Base-by-base conservation (phyloP, 2,888 invertebrate genomes). In the Papilio elwesi region DNA sequence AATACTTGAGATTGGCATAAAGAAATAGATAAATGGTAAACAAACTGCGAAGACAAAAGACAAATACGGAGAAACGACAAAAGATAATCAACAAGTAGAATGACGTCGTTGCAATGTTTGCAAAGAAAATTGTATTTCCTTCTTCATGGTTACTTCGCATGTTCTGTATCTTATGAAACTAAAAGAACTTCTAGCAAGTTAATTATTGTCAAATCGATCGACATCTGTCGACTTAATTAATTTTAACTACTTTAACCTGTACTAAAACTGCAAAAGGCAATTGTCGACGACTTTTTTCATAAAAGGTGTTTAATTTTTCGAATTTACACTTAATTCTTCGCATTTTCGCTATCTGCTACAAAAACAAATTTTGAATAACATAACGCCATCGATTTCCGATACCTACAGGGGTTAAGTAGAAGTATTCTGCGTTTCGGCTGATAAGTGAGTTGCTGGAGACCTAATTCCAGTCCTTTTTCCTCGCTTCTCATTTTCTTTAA, bases 111-210 rank as follows among this genome's bases (percentile, higher is more conserved):
- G 8, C 59, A 59, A 9, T 43, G n/a, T 43, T 15, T 59, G 59
- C 38, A 59, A 59, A 59, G 59, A 59, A 59, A 59, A 59, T 43
- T 59, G 43, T 59, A 43, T 59, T 59, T 59, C 36, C 57, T 59
- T 43, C 4, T 43, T 43, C 10, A n/a, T 15, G 4, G 43, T 43
- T 43, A 7, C 36, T 36, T 59, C 38, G n/a, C 15, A 38, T 8
- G 13, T 38, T 38, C 57, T 26, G 12, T 13, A 36, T 36, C 36
- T 36, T 57, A 57, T 26, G 2, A 6, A 7, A 8, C 43, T 43
- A 9, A 36, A 57, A 57, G 26, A 38, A 38, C 13, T 8, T 59
- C 26, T 38, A 38, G 38, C 13, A 59, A 59, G 38, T 59, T 57
- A 59, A n/a, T 26, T 36, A 6, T 36, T 6, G 12, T 59, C 9